These are phyloP conservation scores for Epinephelus fuscoguttatus DNA, from an alignment of 2,113 vertebrate species.

Conservation along the genomic window DNA sequence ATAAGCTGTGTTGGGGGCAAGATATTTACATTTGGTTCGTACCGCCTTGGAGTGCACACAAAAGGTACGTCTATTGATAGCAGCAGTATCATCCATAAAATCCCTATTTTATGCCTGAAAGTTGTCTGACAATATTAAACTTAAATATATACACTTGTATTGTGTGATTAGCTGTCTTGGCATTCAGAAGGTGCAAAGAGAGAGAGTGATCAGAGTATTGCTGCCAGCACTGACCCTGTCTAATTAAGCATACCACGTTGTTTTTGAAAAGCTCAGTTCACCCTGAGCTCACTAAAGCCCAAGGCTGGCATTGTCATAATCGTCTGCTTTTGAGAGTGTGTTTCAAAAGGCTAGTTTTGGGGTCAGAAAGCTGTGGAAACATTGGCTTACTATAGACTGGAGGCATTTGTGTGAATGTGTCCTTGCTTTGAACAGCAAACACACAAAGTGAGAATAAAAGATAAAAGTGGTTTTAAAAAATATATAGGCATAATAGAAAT, in stretches of 20 bases:
- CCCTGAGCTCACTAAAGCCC: slow-evolving; percentile 27
- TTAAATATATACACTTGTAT: neutral
- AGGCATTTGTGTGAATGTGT: slow-evolving; percentile 16
- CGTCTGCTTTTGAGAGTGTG: slow-evolving; percentile 24
- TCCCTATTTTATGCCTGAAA: neutral
- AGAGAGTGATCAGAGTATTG: neutral
- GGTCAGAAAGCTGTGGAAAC: slow-evolving; percentile 24
- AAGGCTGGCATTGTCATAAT: slow-evolving; percentile 42
- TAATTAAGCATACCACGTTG: slow-evolving; percentile 10
- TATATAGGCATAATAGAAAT: neutral
- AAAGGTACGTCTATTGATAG: slow-evolving; percentile 88
- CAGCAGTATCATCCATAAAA: neutral
- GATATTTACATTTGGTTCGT: slow-evolving; percentile 98
- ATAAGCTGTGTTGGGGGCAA: slow-evolving; percentile 91
- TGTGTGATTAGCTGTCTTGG: neutral
- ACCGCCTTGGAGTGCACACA: slow-evolving; percentile 97
- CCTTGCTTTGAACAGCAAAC: neutral
- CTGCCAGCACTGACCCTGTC: neutral
- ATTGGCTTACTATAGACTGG: neutral
- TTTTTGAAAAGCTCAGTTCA: slow-evolving; percentile 45
- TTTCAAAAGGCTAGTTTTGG: slow-evolving; percentile 48
- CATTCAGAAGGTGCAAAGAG: neutral
- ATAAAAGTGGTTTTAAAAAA: neutral
- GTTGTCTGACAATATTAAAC: neutral
- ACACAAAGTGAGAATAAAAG: neutral